phyloP scores from a whole-genome alignment of 2,888 invertebrate genomes.

The Peribatodes rhomboidaria region DNA sequence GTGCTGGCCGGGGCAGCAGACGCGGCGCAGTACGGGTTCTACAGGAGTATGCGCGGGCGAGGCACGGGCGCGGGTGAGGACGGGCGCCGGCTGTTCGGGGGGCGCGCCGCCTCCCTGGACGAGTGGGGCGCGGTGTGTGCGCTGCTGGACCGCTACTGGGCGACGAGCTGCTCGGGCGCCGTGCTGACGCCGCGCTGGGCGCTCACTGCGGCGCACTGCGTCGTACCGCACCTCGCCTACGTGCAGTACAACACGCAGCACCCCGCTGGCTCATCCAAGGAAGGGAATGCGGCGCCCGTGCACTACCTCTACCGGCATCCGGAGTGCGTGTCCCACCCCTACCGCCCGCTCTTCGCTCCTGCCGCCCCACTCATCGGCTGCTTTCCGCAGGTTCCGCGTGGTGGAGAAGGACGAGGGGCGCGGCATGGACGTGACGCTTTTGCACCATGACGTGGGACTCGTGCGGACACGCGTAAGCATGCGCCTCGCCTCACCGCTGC shows the following conservation, averaged over 20 bases:
- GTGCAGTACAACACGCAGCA: conserved; percentile 68
- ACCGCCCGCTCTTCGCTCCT: not conserved
- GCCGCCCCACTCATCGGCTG: not conserved
- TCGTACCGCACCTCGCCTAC: conserved; percentile 63
- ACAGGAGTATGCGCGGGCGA: conserved; percentile 50
- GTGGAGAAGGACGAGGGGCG: conserved; percentile 64
- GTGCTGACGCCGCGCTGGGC: conserved; percentile 70
- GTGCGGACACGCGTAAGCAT: conserved; percentile 67
- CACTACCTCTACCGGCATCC: conserved; percentile 72
- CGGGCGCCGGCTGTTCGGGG: conserved; percentile 72
- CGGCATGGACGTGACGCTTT: conserved; percentile 69
- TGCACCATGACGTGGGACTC: conserved; percentile 78
- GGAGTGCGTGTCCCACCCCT: conserved; percentile 50
- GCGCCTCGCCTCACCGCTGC: conserved; percentile 48
- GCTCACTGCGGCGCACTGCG: conserved; percentile 79
- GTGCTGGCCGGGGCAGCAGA: conserved; percentile 22
- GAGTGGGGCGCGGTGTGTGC: conserved; percentile 64
- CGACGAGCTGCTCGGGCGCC: conserved; percentile 68
- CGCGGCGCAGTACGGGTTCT: conserved; percentile 57
- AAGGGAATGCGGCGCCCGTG: conserved; percentile 60
- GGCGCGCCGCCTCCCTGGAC: conserved; percentile 52
- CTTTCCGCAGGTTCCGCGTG: conserved; percentile 62
- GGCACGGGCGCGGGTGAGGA: conserved; percentile 29
- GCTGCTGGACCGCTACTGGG: conserved; percentile 69
- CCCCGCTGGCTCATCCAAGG: conserved; percentile 46